These are phyloP conservation scores for Idaea dimidiata DNA, from an alignment of 2,888 invertebrate species.

Conservation along the genomic window DNA sequence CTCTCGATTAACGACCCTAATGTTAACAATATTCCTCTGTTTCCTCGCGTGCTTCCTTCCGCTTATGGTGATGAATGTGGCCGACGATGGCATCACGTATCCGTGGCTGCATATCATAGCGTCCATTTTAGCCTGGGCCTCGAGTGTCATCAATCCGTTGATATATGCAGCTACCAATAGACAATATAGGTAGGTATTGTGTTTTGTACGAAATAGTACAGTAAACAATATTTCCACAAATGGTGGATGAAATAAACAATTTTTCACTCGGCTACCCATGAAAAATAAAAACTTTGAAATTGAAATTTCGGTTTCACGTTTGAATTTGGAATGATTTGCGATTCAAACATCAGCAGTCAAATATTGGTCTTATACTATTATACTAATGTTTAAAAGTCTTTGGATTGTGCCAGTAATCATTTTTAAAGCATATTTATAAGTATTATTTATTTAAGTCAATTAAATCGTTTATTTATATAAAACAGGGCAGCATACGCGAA, in stretches of 20 bases:
- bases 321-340: too few relatives aligned
- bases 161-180: constrained; percentile 95
- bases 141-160: constrained; percentile 93
- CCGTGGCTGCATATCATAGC: constrained; percentile 91
- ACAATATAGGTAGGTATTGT: constrained; percentile 82
- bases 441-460: too few relatives aligned
- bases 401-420: too few relatives aligned
- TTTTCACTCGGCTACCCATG: too few relatives aligned
- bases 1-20: constrained; percentile 89
- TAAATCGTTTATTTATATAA: neutral
- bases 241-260: too few relatives aligned
- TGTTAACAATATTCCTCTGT: constrained; percentile 93
- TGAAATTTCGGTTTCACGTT: too few relatives aligned
- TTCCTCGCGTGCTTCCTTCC: constrained; percentile 94
- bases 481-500: constrained; percentile 79
- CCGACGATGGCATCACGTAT: constrained; percentile 86
- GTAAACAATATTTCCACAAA: too few relatives aligned
- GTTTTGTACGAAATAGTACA: neutral
- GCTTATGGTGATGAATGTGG: constrained; percentile 92
- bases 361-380: too few relatives aligned
- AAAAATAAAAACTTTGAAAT: too few relatives aligned
- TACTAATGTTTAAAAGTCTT: too few relatives aligned
- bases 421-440: too few relatives aligned
- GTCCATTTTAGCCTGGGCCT: constrained; percentile 93
- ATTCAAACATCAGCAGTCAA: too few relatives aligned